These are phyloP conservation scores for Henricia sp. DNA, from an alignment of 53 echinoderm and acorn worm genomes.

Conservation along the genomic window DNA sequence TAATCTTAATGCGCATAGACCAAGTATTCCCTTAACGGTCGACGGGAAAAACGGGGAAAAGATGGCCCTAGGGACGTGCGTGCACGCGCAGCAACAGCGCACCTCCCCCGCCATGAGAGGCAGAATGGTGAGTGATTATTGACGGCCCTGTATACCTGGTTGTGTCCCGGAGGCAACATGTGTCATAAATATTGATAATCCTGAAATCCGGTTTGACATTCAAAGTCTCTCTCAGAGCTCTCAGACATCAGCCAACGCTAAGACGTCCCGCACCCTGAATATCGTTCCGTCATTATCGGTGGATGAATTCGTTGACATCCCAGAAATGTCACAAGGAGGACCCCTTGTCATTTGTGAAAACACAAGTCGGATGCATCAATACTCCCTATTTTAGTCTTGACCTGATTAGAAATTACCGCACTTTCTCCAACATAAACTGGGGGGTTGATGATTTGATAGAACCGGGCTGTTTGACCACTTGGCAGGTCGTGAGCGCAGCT, in stretches of 20 bases:
- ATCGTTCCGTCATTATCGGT: not conserved
- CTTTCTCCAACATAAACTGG: too few relatives aligned
- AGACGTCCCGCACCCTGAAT: not conserved
- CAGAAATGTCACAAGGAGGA: constrained; percentile 1
- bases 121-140: not conserved
- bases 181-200: constrained; percentile 39
- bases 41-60: not conserved
- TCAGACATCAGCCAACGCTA: not conserved
- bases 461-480: too few relatives aligned
- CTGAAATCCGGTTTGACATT: constrained; percentile 11
- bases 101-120: not conserved
- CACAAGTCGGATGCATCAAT: constrained; percentile 11
- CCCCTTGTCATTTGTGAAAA: not conserved
- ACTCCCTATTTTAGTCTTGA: too few relatives aligned
- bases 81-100: not conserved
- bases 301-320: constrained; percentile 25
- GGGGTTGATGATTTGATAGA: too few relatives aligned
- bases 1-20: too few relatives aligned
- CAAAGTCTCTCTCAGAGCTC: not conserved
- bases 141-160: not conserved
- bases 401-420: too few relatives aligned
- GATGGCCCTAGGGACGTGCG: not conserved
- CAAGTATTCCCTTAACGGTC: too few relatives aligned
- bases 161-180: constrained; percentile 20
- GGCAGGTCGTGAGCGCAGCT: too few relatives aligned